Conservation (phyloP, 2,797 vertebrate species). For the Lerista edwardsae region DNA sequence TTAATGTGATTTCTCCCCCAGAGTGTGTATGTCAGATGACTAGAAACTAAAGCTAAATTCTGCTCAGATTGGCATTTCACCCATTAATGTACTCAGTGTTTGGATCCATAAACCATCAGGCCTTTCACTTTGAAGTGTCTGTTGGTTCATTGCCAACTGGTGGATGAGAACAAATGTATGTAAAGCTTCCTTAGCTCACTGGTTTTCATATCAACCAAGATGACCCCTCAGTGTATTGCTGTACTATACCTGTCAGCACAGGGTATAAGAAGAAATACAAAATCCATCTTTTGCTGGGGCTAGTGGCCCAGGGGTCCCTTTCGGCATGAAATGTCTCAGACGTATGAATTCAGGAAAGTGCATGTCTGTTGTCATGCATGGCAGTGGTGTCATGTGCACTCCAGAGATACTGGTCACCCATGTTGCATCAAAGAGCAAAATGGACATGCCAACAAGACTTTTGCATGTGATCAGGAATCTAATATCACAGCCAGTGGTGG, state of each 20-base stretch:
- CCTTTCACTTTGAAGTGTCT: slow-evolving; percentile 10
- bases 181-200: background rate
- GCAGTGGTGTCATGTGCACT: background rate
- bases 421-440: background rate
- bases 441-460: background rate
- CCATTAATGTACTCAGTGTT: background rate
- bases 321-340: background rate
- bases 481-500: background rate
- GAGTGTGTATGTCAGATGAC: background rate
- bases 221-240: background rate
- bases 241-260: background rate
- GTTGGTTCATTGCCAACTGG: background rate
- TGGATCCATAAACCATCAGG: background rate
- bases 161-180: background rate
- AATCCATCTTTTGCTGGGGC: background rate
- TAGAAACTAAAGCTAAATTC: background rate
- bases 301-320: background rate
- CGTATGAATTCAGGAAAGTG: background rate
- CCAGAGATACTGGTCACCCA: background rate
- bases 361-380: background rate
- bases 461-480: background rate
- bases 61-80: slow-evolving; percentile 2
- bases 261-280: background rate
- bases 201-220: slow-evolving; percentile 11
- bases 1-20: background rate